Evolutionary conservation across 2,113 vertebrate species (phyloP), one percentile per base, ranked within the genome.

Genomic region (Callorhinus ursinus): DNA sequence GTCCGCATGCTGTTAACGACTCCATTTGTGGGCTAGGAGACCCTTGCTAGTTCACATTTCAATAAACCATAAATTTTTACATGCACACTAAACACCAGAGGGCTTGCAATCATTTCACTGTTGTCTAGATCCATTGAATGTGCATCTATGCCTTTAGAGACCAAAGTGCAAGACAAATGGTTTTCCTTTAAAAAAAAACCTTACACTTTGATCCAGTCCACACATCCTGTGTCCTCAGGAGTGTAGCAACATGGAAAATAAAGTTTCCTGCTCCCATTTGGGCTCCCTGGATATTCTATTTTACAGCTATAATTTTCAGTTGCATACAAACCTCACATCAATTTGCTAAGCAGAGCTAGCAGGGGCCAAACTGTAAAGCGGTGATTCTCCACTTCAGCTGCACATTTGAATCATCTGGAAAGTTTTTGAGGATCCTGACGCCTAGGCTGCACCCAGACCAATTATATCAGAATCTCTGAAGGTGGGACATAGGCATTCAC

Each of bases 21-120:
- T 95, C 55, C 63, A 22, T 72, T 85, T 90, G 65, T 19, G 21
- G 79, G 28, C 26, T 24, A 55, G 77, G 33, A 82, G 90, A 86
- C 65, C 63, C 88, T 86, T 55, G 76, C 10, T 80, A 94, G 92
- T 80, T 95, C 89, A 42, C 46, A 36, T 80, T 97, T 97, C 42
- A 97, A 59, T 88, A 92, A 92, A 87, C 55, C 57, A 63, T 93
- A 80, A 94, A 89, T 82, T 95, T 97, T 94, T 90, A 90, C 31
- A 57, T 36, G 19, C 61, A 33, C 36, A 77, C 42, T 82, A 93
- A 80, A 96, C 82, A 65, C 61, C 80, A 79, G 59, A 49, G 10
- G 59, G 13, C 59, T 71, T 24, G 36, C 55, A 36, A n/a, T 61
- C 57, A 53, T 74, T 24, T 59, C 19, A 4, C 65, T 67, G 4